phyloP scores from a whole-genome alignment of 1,140 invertebrate species.

The Lithobius niger region DNA sequence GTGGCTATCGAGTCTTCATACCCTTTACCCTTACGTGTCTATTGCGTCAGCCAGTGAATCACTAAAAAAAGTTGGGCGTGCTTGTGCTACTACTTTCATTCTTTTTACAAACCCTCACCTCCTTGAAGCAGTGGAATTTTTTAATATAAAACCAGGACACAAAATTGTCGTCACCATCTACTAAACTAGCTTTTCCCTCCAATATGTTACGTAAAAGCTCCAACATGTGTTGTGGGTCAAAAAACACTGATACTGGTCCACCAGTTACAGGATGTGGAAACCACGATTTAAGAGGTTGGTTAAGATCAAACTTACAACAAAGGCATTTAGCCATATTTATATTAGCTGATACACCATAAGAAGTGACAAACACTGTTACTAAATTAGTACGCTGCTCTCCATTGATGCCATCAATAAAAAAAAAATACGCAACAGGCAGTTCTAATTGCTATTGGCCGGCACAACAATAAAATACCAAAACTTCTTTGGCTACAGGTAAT shows the following conservation, averaged over 20 bases:
- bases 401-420: neutral
- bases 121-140: conserved; percentile 21
- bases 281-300: neutral
- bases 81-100: conserved; percentile 23
- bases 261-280: conserved; percentile 12
- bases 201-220: conserved; percentile 22
- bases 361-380: neutral
- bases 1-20: neutral
- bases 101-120: conserved; percentile 22
- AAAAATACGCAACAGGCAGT: conserved; percentile 16
- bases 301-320: neutral
- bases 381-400: neutral
- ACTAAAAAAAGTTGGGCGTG: neutral
- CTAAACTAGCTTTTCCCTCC: conserved; percentile 13
- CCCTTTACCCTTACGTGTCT: neutral
- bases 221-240: conserved; percentile 20
- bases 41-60: conserved; percentile 1
- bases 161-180: conserved; percentile 10
- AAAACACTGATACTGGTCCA: conserved; percentile 14
- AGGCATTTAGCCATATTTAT: neutral
- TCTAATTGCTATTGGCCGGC: conserved; percentile 24
- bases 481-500: conserved; percentile 24
- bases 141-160: conserved; percentile 19
- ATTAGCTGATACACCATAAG: neutral
- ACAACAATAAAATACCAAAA: conserved; percentile 27